Evolutionary conservation across 2,797 vertebrate genomes (phyloP).

Genomic region (Hydrolagus colliei): DNA sequence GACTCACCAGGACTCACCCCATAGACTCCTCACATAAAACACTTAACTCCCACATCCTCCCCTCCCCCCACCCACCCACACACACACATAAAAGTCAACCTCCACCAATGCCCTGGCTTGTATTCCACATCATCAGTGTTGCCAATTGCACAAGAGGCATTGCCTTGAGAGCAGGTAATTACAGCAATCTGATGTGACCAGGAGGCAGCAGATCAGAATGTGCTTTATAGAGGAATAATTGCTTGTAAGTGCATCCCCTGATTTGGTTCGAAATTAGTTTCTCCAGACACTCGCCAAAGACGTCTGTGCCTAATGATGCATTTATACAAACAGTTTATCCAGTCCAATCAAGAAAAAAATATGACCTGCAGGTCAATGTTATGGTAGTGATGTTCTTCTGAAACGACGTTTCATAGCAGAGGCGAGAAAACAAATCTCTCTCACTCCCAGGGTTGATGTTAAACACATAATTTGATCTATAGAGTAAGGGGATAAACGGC

Average conservation of each 20-base stretch:
- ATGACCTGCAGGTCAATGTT: not conserved
- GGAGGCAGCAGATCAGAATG: not conserved
- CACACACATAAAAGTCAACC: no score
- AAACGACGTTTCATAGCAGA: not conserved
- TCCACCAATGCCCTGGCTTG: no score
- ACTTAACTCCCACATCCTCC: no score
- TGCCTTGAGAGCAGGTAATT: not conserved
- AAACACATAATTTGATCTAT: not conserved
- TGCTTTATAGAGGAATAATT: not conserved
- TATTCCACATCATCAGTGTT: not conserved
- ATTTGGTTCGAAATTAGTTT: not conserved
- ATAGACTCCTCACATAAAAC: no score
- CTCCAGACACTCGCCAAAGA: no score
- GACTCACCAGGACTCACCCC: no score
- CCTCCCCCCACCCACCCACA: no score
- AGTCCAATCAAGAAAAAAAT: not conserved
- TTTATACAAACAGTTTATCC: not conserved
- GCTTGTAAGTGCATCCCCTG: not conserved
- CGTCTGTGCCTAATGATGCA: not conserved
- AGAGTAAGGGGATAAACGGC: not conserved
- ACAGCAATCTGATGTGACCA: slow-evolving; percentile 2
- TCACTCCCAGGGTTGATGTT: not conserved
- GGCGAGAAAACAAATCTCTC: not conserved
- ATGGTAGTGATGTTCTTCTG: not conserved
- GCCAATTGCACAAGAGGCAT: not conserved